Evolutionary conservation across 2,113 vertebrate species (phyloP).

Genomic region (Epinephelus moara): DNA sequence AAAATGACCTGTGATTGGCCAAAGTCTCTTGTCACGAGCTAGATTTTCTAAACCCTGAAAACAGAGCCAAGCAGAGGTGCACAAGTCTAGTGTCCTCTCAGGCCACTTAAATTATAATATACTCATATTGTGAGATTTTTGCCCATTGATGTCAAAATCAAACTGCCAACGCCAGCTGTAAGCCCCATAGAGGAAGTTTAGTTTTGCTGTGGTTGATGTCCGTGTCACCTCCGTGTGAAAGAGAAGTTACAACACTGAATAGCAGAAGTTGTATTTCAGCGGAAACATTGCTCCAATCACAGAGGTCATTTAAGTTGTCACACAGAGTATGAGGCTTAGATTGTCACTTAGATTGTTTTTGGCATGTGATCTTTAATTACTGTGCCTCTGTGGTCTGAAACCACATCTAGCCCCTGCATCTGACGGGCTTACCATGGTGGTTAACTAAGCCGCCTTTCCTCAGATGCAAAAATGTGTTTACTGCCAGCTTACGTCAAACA

Average conservation of each 20-base stretch:
- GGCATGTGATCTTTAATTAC: slow-evolving; percentile 31
- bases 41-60: too few relatives aligned
- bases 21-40: too few relatives aligned
- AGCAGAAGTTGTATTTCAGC: slow-evolving; percentile 34
- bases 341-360: slow-evolving; percentile 13
- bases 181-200: background rate
- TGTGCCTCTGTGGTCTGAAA: slow-evolving; percentile 27
- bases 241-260: background rate
- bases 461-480: slow-evolving; percentile 16
- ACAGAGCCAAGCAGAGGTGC: too few relatives aligned
- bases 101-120: too few relatives aligned
- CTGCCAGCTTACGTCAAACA: slow-evolving; percentile 33
- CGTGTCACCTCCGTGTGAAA: background rate
- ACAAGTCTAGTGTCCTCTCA: too few relatives aligned
- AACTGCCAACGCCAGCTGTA: background rate
- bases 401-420: slow-evolving; percentile 31
- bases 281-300: background rate
- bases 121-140: too few relatives aligned
- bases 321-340: background rate
- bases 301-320: background rate
- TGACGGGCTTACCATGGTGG: slow-evolving; percentile 12
- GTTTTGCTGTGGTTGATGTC: background rate
- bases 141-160: too few relatives aligned
- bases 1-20: too few relatives aligned
- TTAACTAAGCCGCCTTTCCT: slow-evolving; percentile 4